Base-by-base conservation (phyloP, 2,888 invertebrate species). In the Dione vanillae region DNA sequence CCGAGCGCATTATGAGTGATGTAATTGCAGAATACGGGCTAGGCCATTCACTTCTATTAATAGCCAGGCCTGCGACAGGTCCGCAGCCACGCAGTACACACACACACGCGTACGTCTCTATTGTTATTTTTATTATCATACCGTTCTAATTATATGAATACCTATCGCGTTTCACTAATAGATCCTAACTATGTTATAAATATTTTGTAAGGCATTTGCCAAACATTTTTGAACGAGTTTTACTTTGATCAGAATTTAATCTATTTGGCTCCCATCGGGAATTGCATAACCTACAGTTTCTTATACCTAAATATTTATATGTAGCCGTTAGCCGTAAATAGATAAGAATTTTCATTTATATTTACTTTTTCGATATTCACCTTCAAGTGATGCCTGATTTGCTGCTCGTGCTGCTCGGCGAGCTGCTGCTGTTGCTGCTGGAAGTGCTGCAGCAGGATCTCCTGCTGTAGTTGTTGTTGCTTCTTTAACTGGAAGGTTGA, bases 381-480 rank as follows among this genome's bases (percentile, higher is more conserved):
- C 96, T 97, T 97, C 84, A 97, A 95, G 89, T 97, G 97, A 86
- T 97, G 97, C 90, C 96, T 95, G 80, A 98, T 94, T 90, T 98
- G 97, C 83, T 97, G 96, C 90, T 98, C 97, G 90, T 98, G 98
- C 85, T 98, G 96, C 88, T 97, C 96, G 78, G 97, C 97, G 74
- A 98, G 94, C 91, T 98, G 97, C 86, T 98, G 97, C 82, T 97
- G 96, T 88, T 98, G 97, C 83, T 97, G 97, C 89, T 98, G 97
- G 94, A 97, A 98, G 88, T 97, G 97, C 89, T 98, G 97, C 85
- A 97, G 94, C 79, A 98, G 94, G 83, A 97, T 96, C 92, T 98
- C 97, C 85, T 98, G 98, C 88, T 98, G 98, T 83, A 98, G 93
- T 91, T 98, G 97, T 90, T 98, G 98, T 88, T 97, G 97, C 93